These are phyloP conservation scores for Hylia prasina DNA, from an alignment of 2,113 vertebrate species.

Conservation along the genomic window DNA sequence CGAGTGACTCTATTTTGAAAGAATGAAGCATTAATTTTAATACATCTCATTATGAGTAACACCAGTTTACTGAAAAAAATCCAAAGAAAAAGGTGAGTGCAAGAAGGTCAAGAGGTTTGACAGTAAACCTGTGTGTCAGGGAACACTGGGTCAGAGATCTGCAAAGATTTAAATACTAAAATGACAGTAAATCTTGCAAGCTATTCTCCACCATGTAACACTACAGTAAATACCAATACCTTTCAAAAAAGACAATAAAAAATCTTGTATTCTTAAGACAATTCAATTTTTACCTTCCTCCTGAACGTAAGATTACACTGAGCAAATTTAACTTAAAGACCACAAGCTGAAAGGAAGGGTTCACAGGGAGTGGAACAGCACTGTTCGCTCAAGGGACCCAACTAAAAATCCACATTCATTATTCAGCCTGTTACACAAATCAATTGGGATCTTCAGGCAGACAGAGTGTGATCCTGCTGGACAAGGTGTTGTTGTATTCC, in stretches of 20 bases:
- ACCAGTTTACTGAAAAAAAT: background rate
- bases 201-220: background rate
- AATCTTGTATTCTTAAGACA: background rate
- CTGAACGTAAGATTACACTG: background rate
- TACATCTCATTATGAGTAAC: background rate
- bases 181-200: background rate
- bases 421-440: background rate
- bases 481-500: background rate
- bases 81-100: background rate
- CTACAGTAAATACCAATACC: background rate
- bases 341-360: background rate
- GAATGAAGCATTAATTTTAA: background rate
- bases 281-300: background rate
- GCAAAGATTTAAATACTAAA: background rate
- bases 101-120: background rate
- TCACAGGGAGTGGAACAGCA: background rate
- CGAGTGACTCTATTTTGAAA: background rate
- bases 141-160: background rate
- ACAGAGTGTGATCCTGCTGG: background rate
- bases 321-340: background rate
- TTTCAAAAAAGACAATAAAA: background rate
- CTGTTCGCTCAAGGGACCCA: background rate
- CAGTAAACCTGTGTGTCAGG: background rate
- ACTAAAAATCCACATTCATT: slow-evolving; percentile 2
- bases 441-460: background rate